phyloP scores from a whole-genome alignment of 2,888 invertebrate genomes.

The Malacosoma neustria region DNA sequence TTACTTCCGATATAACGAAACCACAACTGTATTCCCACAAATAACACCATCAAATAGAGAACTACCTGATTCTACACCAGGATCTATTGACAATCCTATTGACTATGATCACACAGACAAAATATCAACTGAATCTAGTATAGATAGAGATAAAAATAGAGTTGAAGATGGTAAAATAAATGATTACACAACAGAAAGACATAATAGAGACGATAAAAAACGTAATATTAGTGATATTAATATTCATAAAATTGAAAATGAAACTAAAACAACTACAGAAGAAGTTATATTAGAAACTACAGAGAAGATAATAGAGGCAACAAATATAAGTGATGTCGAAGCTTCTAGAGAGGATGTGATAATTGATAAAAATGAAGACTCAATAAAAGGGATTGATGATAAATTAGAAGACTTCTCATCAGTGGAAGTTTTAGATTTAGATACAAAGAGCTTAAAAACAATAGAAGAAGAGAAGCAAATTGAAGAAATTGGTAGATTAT shows the following conservation, averaged over 20 bases:
- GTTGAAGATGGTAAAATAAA: slow-evolving; percentile 19
- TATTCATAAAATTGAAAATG: slow-evolving; percentile 21
- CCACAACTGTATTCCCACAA: slow-evolving; percentile 15
- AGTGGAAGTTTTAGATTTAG: slow-evolving; percentile 60
- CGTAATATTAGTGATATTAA: slow-evolving; percentile 38
- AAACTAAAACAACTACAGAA: slow-evolving; percentile 16
- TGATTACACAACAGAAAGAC: slow-evolving; percentile 5
- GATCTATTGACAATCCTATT: background rate
- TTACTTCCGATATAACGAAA: slow-evolving; percentile 60
- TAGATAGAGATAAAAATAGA: background rate
- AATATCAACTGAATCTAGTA: slow-evolving; percentile 1
- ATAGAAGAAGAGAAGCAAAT: slow-evolving; percentile 66
- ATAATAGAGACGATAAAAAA: slow-evolving; percentile 41
- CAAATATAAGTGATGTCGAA: slow-evolving; percentile 33
- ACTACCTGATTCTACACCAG: slow-evolving; percentile 7
- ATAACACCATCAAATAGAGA: slow-evolving; percentile 11
- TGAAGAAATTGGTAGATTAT: slow-evolving; percentile 60
- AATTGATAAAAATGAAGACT: slow-evolving; percentile 31
- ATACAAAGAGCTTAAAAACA: slow-evolving; percentile 35
- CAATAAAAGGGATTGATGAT: slow-evolving; percentile 53
- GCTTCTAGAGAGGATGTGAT: slow-evolving; percentile 24
- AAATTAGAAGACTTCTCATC: slow-evolving; percentile 59
- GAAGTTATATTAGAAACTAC: slow-evolving; percentile 14
- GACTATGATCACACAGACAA: slow-evolving; percentile 1
- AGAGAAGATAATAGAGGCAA: slow-evolving; percentile 12